Percentiles rank a stretch among this genome's conserved stretches.
Conservation (phyloP, 2,888 invertebrate genomes). For the Cryptocephalus moraei region DNA sequence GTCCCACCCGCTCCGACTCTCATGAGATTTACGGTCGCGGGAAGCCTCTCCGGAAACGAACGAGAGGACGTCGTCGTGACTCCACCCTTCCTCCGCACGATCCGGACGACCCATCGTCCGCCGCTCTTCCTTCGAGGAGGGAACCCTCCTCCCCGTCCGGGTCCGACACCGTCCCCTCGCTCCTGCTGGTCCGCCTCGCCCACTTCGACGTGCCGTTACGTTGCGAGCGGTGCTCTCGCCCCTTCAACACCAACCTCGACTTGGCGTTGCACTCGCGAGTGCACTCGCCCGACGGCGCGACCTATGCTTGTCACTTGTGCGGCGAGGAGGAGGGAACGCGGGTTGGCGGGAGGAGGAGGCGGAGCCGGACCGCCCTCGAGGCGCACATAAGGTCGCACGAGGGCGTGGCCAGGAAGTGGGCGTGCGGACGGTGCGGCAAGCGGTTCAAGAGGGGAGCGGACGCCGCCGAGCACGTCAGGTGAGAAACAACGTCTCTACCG, state of each 20-base stretch:
- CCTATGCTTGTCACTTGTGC: constrained; percentile 29
- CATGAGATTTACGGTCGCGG: too few species aligned
- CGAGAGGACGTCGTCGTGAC: too few species aligned
- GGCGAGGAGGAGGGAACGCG: neutral
- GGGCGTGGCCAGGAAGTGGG: constrained; percentile 5
- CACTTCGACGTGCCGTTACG: constrained; percentile 13
- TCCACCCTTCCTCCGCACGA: too few species aligned
- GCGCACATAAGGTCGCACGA: constrained; percentile 26
- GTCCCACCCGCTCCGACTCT: too few species aligned
- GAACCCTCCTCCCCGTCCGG: too few species aligned
- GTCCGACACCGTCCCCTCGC: too few species aligned
- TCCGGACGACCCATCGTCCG: too few species aligned
- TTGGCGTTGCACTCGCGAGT: constrained; percentile 26
- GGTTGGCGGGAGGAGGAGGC: constrained; percentile 10
- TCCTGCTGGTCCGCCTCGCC: too few species aligned
- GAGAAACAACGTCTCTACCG: constrained; percentile 7
- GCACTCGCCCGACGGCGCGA: constrained; percentile 21
- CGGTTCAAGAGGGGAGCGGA: constrained; percentile 36
- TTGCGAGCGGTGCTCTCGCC: constrained; percentile 25
- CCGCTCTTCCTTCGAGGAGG: too few species aligned
- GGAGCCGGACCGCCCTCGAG: constrained; percentile 22
- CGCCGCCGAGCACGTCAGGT: constrained; percentile 34
- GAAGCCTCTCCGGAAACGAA: too few species aligned
- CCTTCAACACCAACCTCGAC: constrained; percentile 24
- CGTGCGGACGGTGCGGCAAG: neutral